Evolutionary conservation across 2,888 invertebrate genomes (phyloP).

Genomic region (Mimachlamys varia): DNA sequence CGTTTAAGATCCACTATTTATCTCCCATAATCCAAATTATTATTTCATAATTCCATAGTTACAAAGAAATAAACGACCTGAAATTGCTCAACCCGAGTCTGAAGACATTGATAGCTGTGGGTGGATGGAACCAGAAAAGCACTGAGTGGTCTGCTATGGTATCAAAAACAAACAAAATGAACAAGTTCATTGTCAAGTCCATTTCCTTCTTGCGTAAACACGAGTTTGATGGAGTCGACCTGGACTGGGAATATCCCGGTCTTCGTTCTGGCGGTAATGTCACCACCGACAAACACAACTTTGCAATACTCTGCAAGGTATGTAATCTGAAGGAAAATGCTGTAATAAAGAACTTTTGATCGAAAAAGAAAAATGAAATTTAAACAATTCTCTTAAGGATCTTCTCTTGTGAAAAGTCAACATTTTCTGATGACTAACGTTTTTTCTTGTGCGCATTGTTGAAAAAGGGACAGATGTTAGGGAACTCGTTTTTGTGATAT

Average conservation of each 20-base stretch:
- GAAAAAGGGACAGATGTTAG: too few species aligned
- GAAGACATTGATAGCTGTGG: neutral
- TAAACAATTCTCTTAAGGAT: too few species aligned
- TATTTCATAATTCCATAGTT: neutral
- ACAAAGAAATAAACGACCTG: neutral
- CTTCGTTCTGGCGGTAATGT: neutral
- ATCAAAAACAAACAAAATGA: conserved; percentile 18
- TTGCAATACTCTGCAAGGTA: neutral
- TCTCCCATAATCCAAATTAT: too few species aligned
- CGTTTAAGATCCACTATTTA: too few species aligned
- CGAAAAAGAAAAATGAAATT: too few species aligned
- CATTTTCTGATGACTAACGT: too few species aligned
- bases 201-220: neutral
- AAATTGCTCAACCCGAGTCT: neutral
- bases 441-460: too few species aligned
- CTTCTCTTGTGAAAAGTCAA: too few species aligned
- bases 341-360: too few species aligned
- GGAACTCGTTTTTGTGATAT: too few species aligned
- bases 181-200: neutral
- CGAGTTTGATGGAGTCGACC: neutral
- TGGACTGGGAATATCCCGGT: neutral
- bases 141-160: neutral
- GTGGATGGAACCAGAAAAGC: neutral
- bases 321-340: neutral
- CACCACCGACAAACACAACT: neutral